Conservation (phyloP, 35 echinoderm and acorn worm species). For the Ophiothrix spiculata region DNA sequence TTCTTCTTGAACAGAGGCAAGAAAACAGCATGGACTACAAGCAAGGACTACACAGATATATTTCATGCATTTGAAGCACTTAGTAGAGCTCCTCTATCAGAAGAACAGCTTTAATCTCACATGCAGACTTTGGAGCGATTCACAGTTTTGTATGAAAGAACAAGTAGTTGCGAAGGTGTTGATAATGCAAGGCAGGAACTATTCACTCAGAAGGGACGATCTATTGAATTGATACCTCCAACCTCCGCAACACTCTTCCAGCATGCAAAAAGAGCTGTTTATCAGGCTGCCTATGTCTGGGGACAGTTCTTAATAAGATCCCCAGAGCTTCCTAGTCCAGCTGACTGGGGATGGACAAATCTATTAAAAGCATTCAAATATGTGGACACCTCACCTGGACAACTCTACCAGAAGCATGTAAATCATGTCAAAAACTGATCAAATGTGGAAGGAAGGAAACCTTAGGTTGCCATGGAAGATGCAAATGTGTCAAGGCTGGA, state of each 20-base stretch:
- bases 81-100: slow-evolving; percentile 5
- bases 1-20: slow-evolving; percentile 14
- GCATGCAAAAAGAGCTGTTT: slow-evolving; percentile 29
- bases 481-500: too few relatives aligned
- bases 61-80: not conserved
- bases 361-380: not conserved
- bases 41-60: not conserved
- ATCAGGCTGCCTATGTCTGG: slow-evolving; percentile 17
- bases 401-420: too few relatives aligned
- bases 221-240: slow-evolving; percentile 14
- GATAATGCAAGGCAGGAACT: slow-evolving; percentile 22
- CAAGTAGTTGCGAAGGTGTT: not conserved
- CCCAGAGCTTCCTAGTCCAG: slow-evolving; percentile 6
- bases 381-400: not conserved
- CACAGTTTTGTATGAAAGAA: not conserved
- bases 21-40: slow-evolving; percentile 13
- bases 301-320: not conserved
- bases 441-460: too few relatives aligned
- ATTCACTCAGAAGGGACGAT: slow-evolving; percentile 18
- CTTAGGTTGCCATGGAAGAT: too few relatives aligned
- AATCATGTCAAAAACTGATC: too few relatives aligned
- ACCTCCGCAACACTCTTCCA: slow-evolving; percentile 11
- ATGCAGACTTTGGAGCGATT: slow-evolving; percentile 11
- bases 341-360: slow-evolving; percentile 34
- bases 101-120: not conserved